Evolutionary conservation across 1,140 invertebrate genomes (phyloP).

Genomic region (Cardiocondyla obscurior): DNA sequence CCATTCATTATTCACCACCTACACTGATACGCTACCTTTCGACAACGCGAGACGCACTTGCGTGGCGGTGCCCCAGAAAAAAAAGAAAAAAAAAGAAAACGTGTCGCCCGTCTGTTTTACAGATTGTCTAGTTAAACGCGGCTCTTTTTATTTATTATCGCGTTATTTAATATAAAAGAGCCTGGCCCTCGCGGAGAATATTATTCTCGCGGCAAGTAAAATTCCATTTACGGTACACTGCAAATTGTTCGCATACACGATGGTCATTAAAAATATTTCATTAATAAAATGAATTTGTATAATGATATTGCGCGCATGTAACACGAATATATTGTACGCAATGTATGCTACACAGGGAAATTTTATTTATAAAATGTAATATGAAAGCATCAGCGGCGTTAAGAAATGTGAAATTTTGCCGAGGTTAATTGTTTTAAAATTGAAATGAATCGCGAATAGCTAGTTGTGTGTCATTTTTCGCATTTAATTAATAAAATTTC

Average conservation of each 20-base stretch:
- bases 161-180: slow-evolving; percentile 1
- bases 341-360: neutral
- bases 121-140: slow-evolving; percentile 19
- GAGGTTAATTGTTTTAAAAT: neutral
- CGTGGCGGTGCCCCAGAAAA: slow-evolving; percentile 34
- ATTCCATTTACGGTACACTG: neutral
- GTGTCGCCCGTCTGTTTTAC: slow-evolving; percentile 30
- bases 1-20: slow-evolving; percentile 79
- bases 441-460: neutral
- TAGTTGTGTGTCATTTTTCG: neutral
- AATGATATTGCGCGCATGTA: neutral
- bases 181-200: neutral
- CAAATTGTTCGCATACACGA: neutral
- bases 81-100: slow-evolving; percentile 24
- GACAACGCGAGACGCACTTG: slow-evolving; percentile 57
- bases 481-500: neutral
- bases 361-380: slow-evolving; percentile 8
- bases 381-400: neutral
- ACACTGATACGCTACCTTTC: slow-evolving; percentile 69
- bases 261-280: neutral
- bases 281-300: neutral
- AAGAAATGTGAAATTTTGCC: neutral
- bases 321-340: neutral
- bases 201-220: neutral
- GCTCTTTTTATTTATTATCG: slow-evolving; percentile 9